phyloP scores from a whole-genome alignment of 2,113 vertebrate species.

The Abramis brama region DNA sequence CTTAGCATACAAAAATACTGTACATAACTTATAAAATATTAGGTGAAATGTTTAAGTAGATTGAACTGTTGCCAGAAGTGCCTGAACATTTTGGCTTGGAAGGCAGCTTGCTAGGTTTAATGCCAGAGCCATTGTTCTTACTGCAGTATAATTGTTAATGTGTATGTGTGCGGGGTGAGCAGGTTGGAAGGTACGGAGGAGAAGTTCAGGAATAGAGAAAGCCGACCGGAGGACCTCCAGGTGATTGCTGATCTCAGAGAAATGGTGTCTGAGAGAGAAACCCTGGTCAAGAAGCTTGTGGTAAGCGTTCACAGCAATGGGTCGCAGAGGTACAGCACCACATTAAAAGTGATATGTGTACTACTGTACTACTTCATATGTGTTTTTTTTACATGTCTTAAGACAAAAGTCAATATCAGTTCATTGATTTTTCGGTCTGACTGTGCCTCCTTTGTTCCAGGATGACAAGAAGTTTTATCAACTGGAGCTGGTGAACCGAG shows the following conservation, averaged over 20 bases:
- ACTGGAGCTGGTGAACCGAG: slow-evolving; percentile 97
- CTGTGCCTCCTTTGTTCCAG: slow-evolving; percentile 68
- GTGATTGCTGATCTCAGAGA: slow-evolving; percentile 92
- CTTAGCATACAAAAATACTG: background rate
- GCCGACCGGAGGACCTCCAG: slow-evolving; percentile 91
- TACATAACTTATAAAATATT: background rate
- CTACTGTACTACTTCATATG: background rate
- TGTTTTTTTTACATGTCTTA: background rate
- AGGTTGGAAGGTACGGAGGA: slow-evolving; percentile 97
- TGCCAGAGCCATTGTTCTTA: slow-evolving; percentile 10
- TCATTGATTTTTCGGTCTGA: slow-evolving; percentile 26
- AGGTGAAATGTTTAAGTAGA: background rate
- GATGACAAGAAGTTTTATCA: slow-evolving; percentile 99
- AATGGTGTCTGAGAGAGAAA: slow-evolving; percentile 91
- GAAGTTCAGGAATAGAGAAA: slow-evolving; percentile 91
- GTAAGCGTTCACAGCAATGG: slow-evolving; percentile 72
- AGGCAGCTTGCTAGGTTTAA: background rate
- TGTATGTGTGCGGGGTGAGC: slow-evolving; percentile 40
- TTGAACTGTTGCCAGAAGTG: background rate
- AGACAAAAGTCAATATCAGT: slow-evolving; percentile 26
- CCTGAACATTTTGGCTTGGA: background rate
- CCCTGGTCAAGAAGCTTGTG: slow-evolving; percentile 96
- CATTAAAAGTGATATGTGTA: background rate
- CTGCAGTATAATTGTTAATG: slow-evolving; percentile 8
- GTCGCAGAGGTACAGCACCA: background rate